Base-by-base conservation (phyloP, 2,797 vertebrate genomes). In the Nannoperca australis region DNA sequence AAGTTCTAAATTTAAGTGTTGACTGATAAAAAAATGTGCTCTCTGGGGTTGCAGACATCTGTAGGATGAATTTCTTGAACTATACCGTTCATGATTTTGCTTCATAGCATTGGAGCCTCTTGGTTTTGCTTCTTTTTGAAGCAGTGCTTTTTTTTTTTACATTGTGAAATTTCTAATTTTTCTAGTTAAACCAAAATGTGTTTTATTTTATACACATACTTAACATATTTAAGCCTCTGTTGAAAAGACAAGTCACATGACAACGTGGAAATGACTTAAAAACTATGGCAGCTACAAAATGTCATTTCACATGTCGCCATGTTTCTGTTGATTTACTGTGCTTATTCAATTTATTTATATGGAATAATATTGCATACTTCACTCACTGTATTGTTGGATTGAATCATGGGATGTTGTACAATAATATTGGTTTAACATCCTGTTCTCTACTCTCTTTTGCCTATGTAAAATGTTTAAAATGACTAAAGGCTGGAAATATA, bases 71-170 rank as follows among this genome's bases (percentile, higher is more conserved):
- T 60, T 53, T 40, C 38, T 13, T 62, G 40, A 84, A 74, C 17
- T 7, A 11, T 40, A 13, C 44, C 14, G 62, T 71, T 80, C 3
- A 69, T 53, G 36, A 68, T 77, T 87, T 80, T 83, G 96, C 97
- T 98, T 98, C 96, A 94, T 96, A 96, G 73, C 93, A 97, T 13
- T 97, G 97, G 96, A 98, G 97, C 96, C 84, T 67, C 44, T 65
- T 71, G 81, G 77, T 92, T 50, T 90, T 93, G 96, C 96, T 98
- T 97, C 96, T 92, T 95, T 96, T 95, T 94, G 96, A 96, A 98
- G 97, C 96, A 88, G 84, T 14, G 79, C 34, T 53, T 94, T 36
- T 36, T 76, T 73, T 69, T 94, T 75, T 75, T 64, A 81, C 27
- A 30, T 61, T 79, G 49, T 77, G 27, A 75, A 76, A 72, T 49